Evolutionary conservation across 1,140 invertebrate species (phyloP).

Genomic region (Drosophila subobscura): DNA sequence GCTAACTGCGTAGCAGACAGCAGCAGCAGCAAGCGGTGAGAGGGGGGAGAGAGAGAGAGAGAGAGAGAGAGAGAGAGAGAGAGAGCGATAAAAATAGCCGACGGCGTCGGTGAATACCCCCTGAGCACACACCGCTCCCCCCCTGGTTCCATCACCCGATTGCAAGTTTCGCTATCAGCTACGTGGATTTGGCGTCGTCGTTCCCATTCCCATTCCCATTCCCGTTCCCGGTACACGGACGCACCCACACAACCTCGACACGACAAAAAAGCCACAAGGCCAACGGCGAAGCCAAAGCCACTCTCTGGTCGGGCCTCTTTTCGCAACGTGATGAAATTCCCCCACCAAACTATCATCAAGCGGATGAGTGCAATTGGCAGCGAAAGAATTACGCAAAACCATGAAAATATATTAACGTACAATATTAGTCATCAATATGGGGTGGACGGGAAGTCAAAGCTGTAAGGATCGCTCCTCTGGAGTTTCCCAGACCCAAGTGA

Average conservation of each 20-base stretch:
- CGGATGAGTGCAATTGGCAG: background rate
- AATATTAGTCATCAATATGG: too few species aligned
- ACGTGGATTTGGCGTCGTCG: slow-evolving; percentile 39
- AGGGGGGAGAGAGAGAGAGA: slow-evolving; percentile 10
- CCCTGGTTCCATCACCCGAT: background rate
- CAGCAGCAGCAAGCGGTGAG: too few species aligned
- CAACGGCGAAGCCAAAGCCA: slow-evolving; percentile 8
- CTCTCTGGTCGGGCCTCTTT: slow-evolving; percentile 14
- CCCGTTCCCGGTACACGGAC: slow-evolving; percentile 6
- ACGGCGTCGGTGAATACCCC: too few species aligned
- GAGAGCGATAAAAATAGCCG: too few species aligned
- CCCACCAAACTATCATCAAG: background rate
- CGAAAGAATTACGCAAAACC: slow-evolving; percentile 12
- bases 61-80: too few species aligned
- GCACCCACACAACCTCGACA: background rate
- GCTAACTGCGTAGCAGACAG: slow-evolving; percentile 49
- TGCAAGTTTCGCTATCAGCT: slow-evolving; percentile 25
- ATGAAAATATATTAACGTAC: background rate
- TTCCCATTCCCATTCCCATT: slow-evolving; percentile 12
- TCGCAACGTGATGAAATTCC: slow-evolving; percentile 54
- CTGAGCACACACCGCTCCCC: too few species aligned
- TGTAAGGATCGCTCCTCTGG: too few species aligned
- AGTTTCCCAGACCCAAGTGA: too few species aligned
- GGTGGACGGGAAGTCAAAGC: too few species aligned
- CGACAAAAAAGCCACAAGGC: background rate